Evolutionary conservation across 2,888 invertebrate genomes (phyloP).

Genomic region (Megamerina dolium): DNA sequence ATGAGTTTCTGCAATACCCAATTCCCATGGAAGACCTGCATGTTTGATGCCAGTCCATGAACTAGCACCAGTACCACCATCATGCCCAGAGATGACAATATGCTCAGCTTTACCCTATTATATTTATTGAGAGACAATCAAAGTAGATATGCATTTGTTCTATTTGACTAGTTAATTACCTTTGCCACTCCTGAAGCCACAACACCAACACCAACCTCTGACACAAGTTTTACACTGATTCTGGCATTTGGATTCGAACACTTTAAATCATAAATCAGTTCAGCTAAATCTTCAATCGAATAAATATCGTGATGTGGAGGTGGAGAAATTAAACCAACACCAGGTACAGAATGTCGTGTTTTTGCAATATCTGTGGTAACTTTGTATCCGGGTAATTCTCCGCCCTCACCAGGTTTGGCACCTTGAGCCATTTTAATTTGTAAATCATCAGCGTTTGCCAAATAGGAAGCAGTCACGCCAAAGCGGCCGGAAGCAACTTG

Average conservation of each 20-base stretch:
- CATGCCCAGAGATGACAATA: slow-evolving; percentile 97
- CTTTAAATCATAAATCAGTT: slow-evolving; percentile 96
- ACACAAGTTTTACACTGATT: slow-evolving; percentile 95
- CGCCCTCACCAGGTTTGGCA: slow-evolving; percentile 98
- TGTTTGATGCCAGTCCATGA: slow-evolving; percentile 99
- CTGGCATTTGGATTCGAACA: slow-evolving; percentile 93
- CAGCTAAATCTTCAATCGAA: slow-evolving; percentile 97
- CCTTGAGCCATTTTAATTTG: slow-evolving; percentile 99
- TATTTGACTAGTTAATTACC: slow-evolving; percentile 49
- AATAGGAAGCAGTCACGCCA: slow-evolving; percentile 94
- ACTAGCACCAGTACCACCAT: slow-evolving; percentile 98
- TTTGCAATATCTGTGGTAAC: slow-evolving; percentile 92
- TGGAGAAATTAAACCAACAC: slow-evolving; percentile 96
- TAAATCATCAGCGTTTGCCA: slow-evolving; percentile 95
- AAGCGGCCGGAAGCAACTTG: slow-evolving; percentile 98
- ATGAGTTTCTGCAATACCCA: slow-evolving; percentile 97
- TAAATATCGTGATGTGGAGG: slow-evolving; percentile 99
- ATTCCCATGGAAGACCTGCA: slow-evolving; percentile 97
- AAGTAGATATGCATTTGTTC: not conserved
- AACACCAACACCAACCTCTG: slow-evolving; percentile 97
- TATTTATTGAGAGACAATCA: not conserved
- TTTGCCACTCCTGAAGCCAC: slow-evolving; percentile 99
- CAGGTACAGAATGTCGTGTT: slow-evolving; percentile 92
- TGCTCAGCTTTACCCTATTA: slow-evolving; percentile 94
- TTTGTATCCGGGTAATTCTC: slow-evolving; percentile 88